phyloP scores from a whole-genome alignment of 37 sponge, comb jelly and placozoan genomes.

The Ephydatia muelleri region DNA sequence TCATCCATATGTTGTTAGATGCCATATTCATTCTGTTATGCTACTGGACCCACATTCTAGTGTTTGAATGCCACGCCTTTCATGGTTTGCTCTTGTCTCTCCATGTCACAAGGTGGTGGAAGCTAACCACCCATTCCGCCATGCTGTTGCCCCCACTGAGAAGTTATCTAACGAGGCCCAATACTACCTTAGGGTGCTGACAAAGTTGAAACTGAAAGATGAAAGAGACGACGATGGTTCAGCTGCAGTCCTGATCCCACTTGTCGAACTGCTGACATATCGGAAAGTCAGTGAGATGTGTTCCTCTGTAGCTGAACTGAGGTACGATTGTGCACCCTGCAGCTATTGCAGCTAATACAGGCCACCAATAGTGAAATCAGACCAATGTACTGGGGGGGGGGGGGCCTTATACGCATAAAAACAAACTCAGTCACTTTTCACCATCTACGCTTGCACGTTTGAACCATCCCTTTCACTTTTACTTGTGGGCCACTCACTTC shows the following conservation, averaged over 20 bases:
- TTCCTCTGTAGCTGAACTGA: conserved; percentile 20
- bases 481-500: too few species aligned
- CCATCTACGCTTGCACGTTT: too few species aligned
- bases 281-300: conserved; percentile 14
- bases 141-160: conserved; percentile 20
- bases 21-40: too few species aligned
- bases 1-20: too few species aligned
- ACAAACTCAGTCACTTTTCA: too few species aligned
- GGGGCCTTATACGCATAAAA: too few species aligned
- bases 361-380: too few species aligned
- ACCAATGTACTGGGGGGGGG: too few species aligned
- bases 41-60: not conserved
- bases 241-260: not conserved
- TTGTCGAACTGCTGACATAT: conserved; percentile 16
- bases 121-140: conserved; percentile 39
- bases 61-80: not conserved
- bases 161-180: conserved; percentile 47
- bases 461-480: too few species aligned
- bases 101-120: conserved; percentile 31
- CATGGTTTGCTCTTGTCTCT: not conserved
- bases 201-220: conserved; percentile 8
- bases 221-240: not conserved
- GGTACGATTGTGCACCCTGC: conserved; percentile 3
- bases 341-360: too few species aligned
- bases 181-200: conserved; percentile 36